A percentile compares a stretch with the other conserved stretches of the same genome.
Conservation (phyloP, 2,797 vertebrate species). For the Malurus leucopterus region DNA sequence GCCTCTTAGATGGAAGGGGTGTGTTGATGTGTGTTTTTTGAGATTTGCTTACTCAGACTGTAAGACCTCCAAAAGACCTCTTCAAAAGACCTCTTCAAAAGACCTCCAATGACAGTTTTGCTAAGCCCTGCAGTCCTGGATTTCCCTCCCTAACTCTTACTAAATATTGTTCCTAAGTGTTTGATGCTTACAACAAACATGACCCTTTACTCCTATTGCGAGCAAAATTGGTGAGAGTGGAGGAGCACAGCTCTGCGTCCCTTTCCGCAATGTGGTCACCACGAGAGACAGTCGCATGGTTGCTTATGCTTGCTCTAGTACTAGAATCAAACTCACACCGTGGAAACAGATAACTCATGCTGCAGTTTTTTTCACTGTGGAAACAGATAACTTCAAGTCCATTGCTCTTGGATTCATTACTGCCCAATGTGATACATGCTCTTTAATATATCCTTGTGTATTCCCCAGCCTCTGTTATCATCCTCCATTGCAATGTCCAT, state of each 20-base stretch:
- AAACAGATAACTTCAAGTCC: neutral
- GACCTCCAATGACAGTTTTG: neutral
- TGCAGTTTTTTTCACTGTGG: neutral
- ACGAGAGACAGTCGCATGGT: neutral
- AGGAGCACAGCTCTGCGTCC: neutral
- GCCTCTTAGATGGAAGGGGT: neutral
- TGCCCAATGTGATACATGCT: neutral
- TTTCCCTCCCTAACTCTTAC: neutral
- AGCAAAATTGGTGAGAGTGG: neutral
- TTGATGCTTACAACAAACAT: neutral
- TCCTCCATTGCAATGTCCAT: neutral
- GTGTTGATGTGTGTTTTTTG: neutral
- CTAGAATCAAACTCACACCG: neutral
- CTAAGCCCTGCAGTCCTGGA: neutral
- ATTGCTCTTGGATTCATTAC: neutral
- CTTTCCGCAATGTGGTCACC: neutral
- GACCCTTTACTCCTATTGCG: neutral
- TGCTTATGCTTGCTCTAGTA: neutral
- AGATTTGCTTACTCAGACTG: neutral
- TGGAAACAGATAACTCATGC: neutral
- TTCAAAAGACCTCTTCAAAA: neutral
- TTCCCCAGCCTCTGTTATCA: neutral
- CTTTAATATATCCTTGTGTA: neutral
- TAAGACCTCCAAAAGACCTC: neutral
- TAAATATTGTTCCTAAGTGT: neutral